Conservation (phyloP, 1,140 invertebrate genomes). For the Trachymyrmex septentrionalis region DNA sequence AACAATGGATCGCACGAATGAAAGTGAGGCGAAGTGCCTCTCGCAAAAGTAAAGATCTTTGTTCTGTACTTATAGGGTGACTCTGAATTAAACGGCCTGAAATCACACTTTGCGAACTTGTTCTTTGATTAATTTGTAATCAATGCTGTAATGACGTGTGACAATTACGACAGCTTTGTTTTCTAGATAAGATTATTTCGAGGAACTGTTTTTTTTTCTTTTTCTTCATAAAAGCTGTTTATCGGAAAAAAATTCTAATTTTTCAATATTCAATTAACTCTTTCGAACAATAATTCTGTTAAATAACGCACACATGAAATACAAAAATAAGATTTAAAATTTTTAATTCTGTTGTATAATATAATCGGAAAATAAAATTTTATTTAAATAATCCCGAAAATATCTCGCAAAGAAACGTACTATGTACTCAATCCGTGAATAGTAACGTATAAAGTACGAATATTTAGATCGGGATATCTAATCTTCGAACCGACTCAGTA, state of each 20-base stretch:
- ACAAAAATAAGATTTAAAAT: neutral
- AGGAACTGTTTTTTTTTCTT: neutral
- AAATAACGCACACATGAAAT: neutral
- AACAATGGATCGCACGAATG: conserved; percentile 26
- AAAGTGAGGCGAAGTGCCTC: neutral
- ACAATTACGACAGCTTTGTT: neutral
- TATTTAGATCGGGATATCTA: conserved; percentile 48
- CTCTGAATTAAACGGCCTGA: neutral
- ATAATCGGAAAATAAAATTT: neutral
- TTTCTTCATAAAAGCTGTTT: neutral
- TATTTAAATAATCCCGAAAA: neutral
- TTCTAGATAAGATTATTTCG: neutral
- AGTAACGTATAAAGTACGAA: neutral
- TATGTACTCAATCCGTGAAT: neutral
- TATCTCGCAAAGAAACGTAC: neutral
- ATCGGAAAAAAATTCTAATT: neutral
- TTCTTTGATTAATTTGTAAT: neutral
- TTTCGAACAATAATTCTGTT: neutral
- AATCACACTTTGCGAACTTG: neutral
- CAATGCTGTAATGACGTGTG: neutral
- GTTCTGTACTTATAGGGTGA: neutral
- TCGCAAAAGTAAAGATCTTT: neutral
- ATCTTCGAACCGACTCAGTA: conserved; percentile 23
- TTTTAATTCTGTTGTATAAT: neutral
- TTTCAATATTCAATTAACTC: neutral